A percentile compares a stretch with the other conserved stretches of the same genome.
phyloP scores from a whole-genome alignment of 2,888 invertebrate species.

The Stictocephala bisonia region DNA sequence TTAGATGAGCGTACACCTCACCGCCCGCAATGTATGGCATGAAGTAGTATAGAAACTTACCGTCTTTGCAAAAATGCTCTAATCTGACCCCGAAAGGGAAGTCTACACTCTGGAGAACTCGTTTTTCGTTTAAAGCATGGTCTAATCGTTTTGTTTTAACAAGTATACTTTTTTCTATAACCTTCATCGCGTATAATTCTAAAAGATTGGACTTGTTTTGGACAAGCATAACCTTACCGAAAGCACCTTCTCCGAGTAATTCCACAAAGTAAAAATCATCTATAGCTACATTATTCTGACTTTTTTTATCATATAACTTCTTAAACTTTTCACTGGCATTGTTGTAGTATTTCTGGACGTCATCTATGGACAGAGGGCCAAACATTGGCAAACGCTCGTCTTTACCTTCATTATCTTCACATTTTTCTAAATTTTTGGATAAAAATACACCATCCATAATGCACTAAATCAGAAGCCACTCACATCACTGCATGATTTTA shows the following conservation, averaged over 20 bases:
- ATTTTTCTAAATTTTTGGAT: too few relatives aligned
- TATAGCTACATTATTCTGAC: too few relatives aligned
- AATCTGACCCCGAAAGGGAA: slow-evolving; percentile 91
- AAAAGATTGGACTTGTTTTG: slow-evolving; percentile 68
- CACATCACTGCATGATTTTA: too few relatives aligned
- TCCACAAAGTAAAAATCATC: too few relatives aligned
- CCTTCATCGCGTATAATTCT: slow-evolving; percentile 72
- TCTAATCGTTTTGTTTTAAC: slow-evolving; percentile 74
- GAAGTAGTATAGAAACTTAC: slow-evolving; percentile 84
- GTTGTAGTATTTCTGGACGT: too few relatives aligned
- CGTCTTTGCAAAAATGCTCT: slow-evolving; percentile 88
- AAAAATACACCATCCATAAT: too few relatives aligned
- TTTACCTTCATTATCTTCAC: too few relatives aligned
- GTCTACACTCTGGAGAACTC: slow-evolving; percentile 83
- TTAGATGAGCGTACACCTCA: slow-evolving; percentile 86
- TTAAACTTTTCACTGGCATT: too few relatives aligned
- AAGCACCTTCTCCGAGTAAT: slow-evolving; percentile 70
- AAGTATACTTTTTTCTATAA: slow-evolving; percentile 72
- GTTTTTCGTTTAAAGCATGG: slow-evolving; percentile 79
- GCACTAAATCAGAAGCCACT: too few relatives aligned
- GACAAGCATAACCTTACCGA: slow-evolving; percentile 73
- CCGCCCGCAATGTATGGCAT: slow-evolving; percentile 89
- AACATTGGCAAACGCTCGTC: too few relatives aligned
- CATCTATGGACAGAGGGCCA: too few relatives aligned
- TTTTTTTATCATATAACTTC: too few relatives aligned